phyloP scores from a whole-genome alignment of 2,888 invertebrate species.

The Tiliacea citrago region DNA sequence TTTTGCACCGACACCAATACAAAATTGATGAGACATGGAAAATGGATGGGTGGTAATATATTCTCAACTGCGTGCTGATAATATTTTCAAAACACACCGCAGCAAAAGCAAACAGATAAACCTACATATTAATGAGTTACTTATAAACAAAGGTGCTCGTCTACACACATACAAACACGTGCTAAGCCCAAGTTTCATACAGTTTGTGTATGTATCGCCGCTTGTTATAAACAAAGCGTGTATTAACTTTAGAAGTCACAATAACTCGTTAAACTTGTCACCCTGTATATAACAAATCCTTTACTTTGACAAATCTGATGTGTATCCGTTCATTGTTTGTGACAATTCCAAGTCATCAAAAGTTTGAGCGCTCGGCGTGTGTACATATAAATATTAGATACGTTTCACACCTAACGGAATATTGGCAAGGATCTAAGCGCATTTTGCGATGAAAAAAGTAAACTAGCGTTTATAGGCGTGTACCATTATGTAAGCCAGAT shows the following conservation, averaged over 20 bases:
- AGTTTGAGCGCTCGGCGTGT: conserved; percentile 46
- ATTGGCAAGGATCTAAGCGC: background rate
- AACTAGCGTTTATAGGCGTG: background rate
- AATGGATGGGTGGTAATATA: conserved; percentile 1
- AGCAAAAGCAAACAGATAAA: conserved; percentile 25
- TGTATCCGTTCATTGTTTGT: conserved; percentile 57
- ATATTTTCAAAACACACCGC: background rate
- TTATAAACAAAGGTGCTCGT: conserved; percentile 31
- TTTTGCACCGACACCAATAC: background rate
- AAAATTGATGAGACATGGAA: conserved; percentile 11
- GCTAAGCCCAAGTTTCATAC: conserved; percentile 43
- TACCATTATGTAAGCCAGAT: background rate
- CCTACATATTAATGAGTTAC: conserved; percentile 43
- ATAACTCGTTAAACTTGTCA: conserved; percentile 72
- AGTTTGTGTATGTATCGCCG: conserved; percentile 57
- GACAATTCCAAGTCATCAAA: conserved; percentile 59
- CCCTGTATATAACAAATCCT: conserved; percentile 72
- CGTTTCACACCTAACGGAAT: conserved; percentile 7
- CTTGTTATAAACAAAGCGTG: conserved; percentile 66
- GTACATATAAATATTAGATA: conserved; percentile 34
- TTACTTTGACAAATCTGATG: conserved; percentile 57
- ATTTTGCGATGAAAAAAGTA: background rate
- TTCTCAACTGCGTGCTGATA: conserved; percentile 6
- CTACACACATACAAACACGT: conserved; percentile 23
- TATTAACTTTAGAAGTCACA: conserved; percentile 73